These are phyloP conservation scores for Anolis carolinensis DNA, from an alignment of 2,113 vertebrate genomes.

Conservation along the genomic window DNA sequence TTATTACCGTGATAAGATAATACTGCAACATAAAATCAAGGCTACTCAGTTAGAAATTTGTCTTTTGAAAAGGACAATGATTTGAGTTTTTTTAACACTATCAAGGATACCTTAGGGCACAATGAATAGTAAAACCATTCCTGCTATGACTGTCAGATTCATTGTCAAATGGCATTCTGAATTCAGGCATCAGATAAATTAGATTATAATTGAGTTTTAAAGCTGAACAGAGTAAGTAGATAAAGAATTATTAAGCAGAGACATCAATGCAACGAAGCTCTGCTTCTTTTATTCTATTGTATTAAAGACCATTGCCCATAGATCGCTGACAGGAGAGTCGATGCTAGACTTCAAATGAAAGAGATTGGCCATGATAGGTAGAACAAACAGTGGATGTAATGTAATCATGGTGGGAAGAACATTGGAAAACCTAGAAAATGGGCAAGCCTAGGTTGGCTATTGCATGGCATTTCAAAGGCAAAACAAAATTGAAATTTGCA, in stretches of 20 bases:
- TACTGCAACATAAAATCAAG: conserved; percentile 33
- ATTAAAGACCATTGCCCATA: conserved; percentile 60
- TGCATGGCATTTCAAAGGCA: conserved; percentile 22
- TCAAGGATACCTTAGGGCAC: conserved; percentile 64
- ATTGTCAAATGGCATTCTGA: conserved; percentile 69
- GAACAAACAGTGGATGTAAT: conserved; percentile 62
- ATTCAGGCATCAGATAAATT: conserved; percentile 83
- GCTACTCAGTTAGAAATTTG: background rate
- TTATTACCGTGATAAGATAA: conserved; percentile 34
- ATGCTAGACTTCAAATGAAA: conserved; percentile 51
- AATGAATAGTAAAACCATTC: conserved; percentile 63
- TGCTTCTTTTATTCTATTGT: conserved; percentile 67
- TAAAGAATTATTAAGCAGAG: conserved; percentile 81
- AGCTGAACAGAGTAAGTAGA: conserved; percentile 80
- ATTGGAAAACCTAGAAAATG: conserved; percentile 58
- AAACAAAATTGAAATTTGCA: conserved; percentile 34
- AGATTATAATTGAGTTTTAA: conserved; percentile 87
- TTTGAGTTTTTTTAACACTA: conserved; percentile 48
- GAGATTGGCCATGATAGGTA: conserved; percentile 75
- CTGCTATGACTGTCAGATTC: conserved; percentile 62
- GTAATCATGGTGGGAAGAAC: conserved; percentile 66
- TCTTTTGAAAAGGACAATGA: conserved; percentile 48
- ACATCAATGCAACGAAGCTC: conserved; percentile 80
- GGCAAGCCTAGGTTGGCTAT: conserved; percentile 29
- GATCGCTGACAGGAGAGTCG: conserved; percentile 49